Base-by-base conservation (phyloP, 2,888 invertebrate genomes). In the Chymomyza procnemis region DNA sequence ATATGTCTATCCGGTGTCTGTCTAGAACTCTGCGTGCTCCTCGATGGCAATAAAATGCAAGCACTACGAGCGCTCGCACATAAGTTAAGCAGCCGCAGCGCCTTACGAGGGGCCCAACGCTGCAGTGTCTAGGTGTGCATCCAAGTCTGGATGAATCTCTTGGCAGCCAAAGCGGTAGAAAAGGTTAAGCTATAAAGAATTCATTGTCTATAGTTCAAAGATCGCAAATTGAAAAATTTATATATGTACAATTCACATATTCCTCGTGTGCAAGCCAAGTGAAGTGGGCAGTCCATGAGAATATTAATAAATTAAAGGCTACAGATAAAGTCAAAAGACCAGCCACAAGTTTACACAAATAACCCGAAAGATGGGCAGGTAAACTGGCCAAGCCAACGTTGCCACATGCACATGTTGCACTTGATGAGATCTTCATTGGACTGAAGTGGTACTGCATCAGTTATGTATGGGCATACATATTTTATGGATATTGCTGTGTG, bases 291-390 rank as follows among this genome's bases (percentile, higher is more conserved):
- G 78, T 71, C 80, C 77, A 74, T 78, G 80, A 80, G 83, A 80
- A 85, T 82, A 82, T 87, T 87, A 87, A 83, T 84, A 84, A 84
- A 87, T 84, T 87, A 84, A 84, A 83, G 87, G 82, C 83, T 78
- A 66, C 73, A 87, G 87, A 83, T 83, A 82, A 70, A 75, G 86
- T 74, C 87, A 75, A 74, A 77, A 80, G 83, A 74, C 71, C 68
- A 79, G 71, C 67, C 69, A 74, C 71, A 79, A 79, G 71, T 74
- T 74, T 76, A 72, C 84, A 81, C 77, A 86, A 84, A 72, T 65
- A 80, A 75, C 67, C 71, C 72, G 58, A 67, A 71, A 76, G 65
- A 67, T 46, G 63, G n/a, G 21, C 65, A 60, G 55, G 57, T 57
- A 64, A 54, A 55, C 66, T 48, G 30, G 46, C 50, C 47, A 14